Percentiles rank a stretch among this genome's conserved stretches.
phyloP scores from a whole-genome alignment of 2,797 vertebrate species.

The Pyrocephalus nanus region DNA sequence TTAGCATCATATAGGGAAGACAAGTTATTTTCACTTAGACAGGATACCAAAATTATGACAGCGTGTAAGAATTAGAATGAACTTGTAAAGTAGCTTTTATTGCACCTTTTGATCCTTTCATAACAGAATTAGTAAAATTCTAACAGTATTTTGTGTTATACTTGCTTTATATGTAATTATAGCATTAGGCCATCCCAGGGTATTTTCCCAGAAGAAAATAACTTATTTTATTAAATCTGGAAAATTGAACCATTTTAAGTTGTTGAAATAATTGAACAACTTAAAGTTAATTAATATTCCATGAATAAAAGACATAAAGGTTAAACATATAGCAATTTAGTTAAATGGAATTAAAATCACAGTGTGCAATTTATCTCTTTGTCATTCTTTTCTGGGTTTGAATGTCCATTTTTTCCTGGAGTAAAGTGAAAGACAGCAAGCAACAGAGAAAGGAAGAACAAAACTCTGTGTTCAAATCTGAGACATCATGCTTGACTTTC shows the following conservation, averaged over 20 bases:
- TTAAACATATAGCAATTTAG: neutral
- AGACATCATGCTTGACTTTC: neutral
- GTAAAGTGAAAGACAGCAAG: neutral
- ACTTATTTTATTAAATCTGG: neutral
- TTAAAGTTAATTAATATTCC: neutral
- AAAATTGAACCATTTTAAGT: neutral
- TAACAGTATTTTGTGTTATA: neutral
- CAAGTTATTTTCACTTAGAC: neutral
- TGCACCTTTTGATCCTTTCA: neutral
- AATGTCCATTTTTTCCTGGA: neutral
- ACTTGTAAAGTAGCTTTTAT: neutral
- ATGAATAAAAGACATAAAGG: neutral
- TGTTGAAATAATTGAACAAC: neutral
- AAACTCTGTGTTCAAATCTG: neutral
- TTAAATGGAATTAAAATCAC: neutral
- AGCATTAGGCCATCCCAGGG: neutral
- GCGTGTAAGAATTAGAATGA: neutral
- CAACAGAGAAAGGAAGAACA: neutral
- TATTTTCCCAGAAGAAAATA: neutral
- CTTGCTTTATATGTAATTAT: neutral
- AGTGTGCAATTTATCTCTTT: neutral
- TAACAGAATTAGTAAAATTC: neutral
- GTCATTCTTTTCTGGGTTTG: neutral
- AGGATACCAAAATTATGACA: neutral
- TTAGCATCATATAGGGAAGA: neutral